A percentile compares a stretch with the other conserved stretches of the same genome.
Evolutionary conservation across 2,888 invertebrate genomes (phyloP).

Genomic region (Coleophora flavipennella): DNA sequence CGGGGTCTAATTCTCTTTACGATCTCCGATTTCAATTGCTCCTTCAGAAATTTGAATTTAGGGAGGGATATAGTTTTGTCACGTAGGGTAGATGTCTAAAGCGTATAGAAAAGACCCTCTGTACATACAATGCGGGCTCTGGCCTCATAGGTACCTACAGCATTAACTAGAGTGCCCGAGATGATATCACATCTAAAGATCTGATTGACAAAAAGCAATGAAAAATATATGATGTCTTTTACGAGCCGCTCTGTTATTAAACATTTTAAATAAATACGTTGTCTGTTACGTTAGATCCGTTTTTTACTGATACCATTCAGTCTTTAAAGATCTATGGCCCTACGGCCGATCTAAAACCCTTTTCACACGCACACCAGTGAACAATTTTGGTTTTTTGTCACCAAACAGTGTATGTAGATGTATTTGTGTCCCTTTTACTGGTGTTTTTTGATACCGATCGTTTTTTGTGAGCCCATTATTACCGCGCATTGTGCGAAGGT

Average conservation of each 20-base stretch:
- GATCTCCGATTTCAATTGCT: constrained; percentile 74
- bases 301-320: constrained; percentile 55
- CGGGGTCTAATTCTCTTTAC: constrained; percentile 72
- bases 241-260: constrained; percentile 66
- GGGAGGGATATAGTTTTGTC: constrained; percentile 72
- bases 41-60: constrained; percentile 72
- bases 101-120: constrained; percentile 46
- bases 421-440: constrained; percentile 61
- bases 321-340: constrained; percentile 41
- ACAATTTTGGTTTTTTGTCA: constrained; percentile 48
- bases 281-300: constrained; percentile 34
- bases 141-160: constrained; percentile 64
- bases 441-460: constrained; percentile 66
- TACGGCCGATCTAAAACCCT: constrained; percentile 45
- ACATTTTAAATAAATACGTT: constrained; percentile 61
- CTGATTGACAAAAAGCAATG: constrained; percentile 60
- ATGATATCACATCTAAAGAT: constrained; percentile 64
- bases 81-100: constrained; percentile 67
- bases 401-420: constrained; percentile 35
- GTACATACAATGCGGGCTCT: constrained; percentile 65
- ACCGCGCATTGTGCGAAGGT: constrained; percentile 62
- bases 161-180: constrained; percentile 66
- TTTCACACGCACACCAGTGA: constrained; percentile 48
- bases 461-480: constrained; percentile 66
- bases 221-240: constrained; percentile 56